A percentile compares a stretch with the other conserved stretches of the same genome.
These are phyloP conservation scores for Grammomys surdaster DNA, from an alignment of 2,113 vertebrate species.

Conservation along the genomic window DNA sequence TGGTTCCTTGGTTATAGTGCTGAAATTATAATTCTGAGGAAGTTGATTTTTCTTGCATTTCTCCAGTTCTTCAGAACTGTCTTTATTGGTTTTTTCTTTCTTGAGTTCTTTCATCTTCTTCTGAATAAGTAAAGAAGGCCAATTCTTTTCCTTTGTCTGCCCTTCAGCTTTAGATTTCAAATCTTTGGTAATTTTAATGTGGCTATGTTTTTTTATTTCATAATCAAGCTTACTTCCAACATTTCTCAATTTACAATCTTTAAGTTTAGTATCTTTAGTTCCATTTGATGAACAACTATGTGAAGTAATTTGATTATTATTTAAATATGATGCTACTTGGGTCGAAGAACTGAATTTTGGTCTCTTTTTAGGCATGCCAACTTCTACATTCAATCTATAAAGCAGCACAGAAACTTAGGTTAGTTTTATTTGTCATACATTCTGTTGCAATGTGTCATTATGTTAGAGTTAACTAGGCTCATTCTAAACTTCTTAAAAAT, in stretches of 20 bases:
- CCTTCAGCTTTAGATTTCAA: conserved; percentile 31
- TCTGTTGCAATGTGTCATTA: conserved; percentile 10
- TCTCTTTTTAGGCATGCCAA: conserved; percentile 70
- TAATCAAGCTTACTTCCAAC: conserved; percentile 58
- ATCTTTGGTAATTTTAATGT: conserved; percentile 58
- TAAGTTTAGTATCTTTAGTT: conserved; percentile 80
- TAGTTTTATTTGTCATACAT: conserved; percentile 1
- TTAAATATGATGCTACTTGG: conserved; percentile 70
- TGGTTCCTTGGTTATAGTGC: conserved; percentile 62
- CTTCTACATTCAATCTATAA: conserved; percentile 78
- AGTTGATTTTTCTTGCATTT: conserved; percentile 68
- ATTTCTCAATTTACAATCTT: conserved; percentile 77
- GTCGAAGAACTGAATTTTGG: conserved; percentile 69
- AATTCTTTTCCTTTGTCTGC: conserved; percentile 67
- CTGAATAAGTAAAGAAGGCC: conserved; percentile 77
- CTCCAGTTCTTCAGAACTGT: conserved; percentile 77
- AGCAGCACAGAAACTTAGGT: conserved; percentile 61
- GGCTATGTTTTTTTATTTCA: conserved; percentile 47
- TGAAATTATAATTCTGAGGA: conserved; percentile 50
- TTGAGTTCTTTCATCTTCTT: conserved; percentile 80
- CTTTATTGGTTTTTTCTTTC: conserved; percentile 69
- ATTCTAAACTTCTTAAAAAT: conserved; percentile 31
- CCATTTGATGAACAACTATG: conserved; percentile 62
- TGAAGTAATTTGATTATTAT: conserved; percentile 63
- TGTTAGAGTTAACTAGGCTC: not conserved